These are phyloP conservation scores for Agrilus planipennis DNA, from an alignment of 1,140 invertebrate species.

Conservation along the genomic window DNA sequence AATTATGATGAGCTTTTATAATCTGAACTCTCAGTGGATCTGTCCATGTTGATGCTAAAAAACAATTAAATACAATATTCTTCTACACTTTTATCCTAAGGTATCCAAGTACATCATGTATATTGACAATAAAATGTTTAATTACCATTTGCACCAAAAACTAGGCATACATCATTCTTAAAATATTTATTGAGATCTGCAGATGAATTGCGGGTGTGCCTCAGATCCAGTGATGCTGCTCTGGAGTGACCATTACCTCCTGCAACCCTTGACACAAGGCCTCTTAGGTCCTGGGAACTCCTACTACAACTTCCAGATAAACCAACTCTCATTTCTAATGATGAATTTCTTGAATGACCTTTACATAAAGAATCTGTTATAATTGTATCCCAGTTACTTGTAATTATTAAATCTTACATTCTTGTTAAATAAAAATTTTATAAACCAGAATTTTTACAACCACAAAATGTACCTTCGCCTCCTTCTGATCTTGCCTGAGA, in stretches of 20 bases:
- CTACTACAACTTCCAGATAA: conserved; percentile 28
- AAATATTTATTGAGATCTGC: conserved; percentile 66
- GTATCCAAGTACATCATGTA: background rate
- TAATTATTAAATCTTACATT: no score
- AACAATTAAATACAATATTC: no score
- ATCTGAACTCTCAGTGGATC: conserved; percentile 84
- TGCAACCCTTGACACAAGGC: conserved; percentile 53
- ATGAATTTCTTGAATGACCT: conserved; percentile 50
- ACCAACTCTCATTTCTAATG: conserved; percentile 56
- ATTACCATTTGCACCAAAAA: conserved; percentile 51
- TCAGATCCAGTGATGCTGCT: conserved; percentile 68
- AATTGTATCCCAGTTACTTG: no score
- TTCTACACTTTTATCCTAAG: no score
- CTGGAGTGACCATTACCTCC: conserved; percentile 54
- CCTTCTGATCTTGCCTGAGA: no score
- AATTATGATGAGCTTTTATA: conserved; percentile 95
- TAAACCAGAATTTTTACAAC: no score
- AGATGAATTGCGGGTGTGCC: conserved; percentile 66
- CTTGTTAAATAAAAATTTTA: no score
- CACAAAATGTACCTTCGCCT: no score
- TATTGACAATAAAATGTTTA: conserved; percentile 6
- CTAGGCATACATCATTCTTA: conserved; percentile 54
- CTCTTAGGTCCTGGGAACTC: conserved; percentile 34
- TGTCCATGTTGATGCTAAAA: conserved; percentile 53
- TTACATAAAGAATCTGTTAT: background rate